A percentile compares a stretch with the other conserved stretches of the same genome.
phyloP scores from a whole-genome alignment of 2,888 invertebrate species.

The Zeuzera pyrina region DNA sequence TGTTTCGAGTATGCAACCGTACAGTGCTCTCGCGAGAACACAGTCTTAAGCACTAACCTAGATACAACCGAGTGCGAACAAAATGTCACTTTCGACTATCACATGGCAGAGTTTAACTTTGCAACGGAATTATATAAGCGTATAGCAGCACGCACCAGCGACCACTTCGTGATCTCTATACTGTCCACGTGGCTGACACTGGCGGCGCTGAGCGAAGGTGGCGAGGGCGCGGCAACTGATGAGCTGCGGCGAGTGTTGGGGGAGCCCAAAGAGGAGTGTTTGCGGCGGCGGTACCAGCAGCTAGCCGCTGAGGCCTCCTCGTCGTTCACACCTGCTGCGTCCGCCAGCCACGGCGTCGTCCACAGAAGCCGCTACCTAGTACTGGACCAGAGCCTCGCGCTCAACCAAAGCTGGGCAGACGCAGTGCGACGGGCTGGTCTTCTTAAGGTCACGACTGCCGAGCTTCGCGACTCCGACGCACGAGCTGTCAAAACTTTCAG shows the following conservation, averaged over 20 bases:
- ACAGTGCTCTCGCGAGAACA: too few relatives aligned
- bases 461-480: constrained; percentile 14
- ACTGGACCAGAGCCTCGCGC: constrained; percentile 14
- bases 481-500: constrained; percentile 9
- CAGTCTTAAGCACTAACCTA: too few relatives aligned
- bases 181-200: constrained; percentile 24
- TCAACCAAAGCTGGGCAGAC: constrained; percentile 16
- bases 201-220: constrained; percentile 15
- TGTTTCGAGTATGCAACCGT: too few relatives aligned
- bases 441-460: constrained; percentile 10
- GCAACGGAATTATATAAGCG: constrained; percentile 11
- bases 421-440: constrained; percentile 9
- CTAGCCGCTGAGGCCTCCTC: constrained; percentile 19
- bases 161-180: constrained; percentile 24
- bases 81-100: constrained; percentile 9
- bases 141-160: constrained; percentile 7
- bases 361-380: constrained; percentile 15
- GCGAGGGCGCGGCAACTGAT: neutral
- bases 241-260: constrained; percentile 22
- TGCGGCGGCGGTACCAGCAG: constrained; percentile 20
- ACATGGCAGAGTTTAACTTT: constrained; percentile 7
- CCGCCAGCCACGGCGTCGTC: constrained; percentile 19
- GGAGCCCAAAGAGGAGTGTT: constrained; percentile 16
- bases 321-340: constrained; percentile 16
- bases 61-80: constrained; percentile 7